phyloP scores from a whole-genome alignment of 2,797 vertebrate species.

The Arremon brunneinucha region DNA sequence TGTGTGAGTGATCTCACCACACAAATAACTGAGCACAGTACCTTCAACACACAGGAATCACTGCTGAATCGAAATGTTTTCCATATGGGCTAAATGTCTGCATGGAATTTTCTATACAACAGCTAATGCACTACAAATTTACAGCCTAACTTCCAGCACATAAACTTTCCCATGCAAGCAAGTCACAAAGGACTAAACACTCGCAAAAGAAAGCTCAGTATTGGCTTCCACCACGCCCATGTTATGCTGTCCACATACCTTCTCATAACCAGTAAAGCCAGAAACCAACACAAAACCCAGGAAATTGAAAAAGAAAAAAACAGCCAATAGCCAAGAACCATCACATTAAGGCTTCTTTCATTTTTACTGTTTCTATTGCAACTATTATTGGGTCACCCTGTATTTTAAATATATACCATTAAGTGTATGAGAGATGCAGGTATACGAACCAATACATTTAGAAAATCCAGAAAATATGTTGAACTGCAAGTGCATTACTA shows the following conservation, averaged over 20 bases:
- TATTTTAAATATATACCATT: background rate
- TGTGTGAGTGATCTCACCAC: background rate
- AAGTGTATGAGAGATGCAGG: background rate
- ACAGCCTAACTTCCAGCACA: background rate
- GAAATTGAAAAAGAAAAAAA: background rate
- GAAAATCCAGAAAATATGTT: background rate
- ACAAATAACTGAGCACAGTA: background rate
- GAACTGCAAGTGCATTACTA: background rate
- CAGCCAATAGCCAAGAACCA: background rate
- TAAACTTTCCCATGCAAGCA: background rate
- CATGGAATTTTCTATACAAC: background rate
- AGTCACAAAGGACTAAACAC: slow-evolving; percentile 8
- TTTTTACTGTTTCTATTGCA: background rate
- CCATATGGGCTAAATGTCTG: background rate
- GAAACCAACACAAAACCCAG: background rate
- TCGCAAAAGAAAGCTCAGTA: background rate
- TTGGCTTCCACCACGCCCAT: background rate
- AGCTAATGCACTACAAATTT: background rate
- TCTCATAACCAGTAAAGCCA: background rate
- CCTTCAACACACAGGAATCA: background rate
- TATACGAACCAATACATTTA: background rate
- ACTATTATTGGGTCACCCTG: background rate
- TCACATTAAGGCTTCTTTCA: background rate
- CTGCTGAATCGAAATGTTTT: background rate
- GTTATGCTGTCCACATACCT: background rate